Percentiles rank a stretch among this genome's conserved stretches.
These are phyloP conservation scores for Gonioctena quinquepunctata DNA, from an alignment of 1,140 invertebrate genomes.

Conservation along the genomic window DNA sequence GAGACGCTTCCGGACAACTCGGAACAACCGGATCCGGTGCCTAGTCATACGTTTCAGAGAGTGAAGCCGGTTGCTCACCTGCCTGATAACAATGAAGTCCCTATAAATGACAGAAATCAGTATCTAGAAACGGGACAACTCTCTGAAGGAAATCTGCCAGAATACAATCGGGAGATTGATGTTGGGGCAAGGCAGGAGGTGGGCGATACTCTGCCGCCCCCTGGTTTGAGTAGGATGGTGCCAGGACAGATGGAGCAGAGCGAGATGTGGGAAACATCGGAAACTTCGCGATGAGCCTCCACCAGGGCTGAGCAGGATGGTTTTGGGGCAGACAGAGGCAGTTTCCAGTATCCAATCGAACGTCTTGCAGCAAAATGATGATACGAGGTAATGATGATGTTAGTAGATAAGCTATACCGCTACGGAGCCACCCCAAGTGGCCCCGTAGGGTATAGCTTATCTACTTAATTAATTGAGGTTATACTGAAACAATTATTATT, in stretches of 20 bases:
- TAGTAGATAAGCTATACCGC: too few species aligned
- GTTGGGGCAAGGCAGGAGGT: conserved; percentile 36
- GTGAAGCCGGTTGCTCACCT: conserved; percentile 28
- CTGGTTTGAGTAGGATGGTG: conserved; percentile 65
- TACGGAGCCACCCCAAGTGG: too few species aligned
- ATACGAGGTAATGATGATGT: not conserved
- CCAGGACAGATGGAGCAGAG: conserved; percentile 65
- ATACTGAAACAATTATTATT: too few species aligned
- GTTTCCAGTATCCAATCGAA: not conserved
- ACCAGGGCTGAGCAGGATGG: conserved; percentile 56
- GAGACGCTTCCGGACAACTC: conserved; percentile 69
- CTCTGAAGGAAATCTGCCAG: conserved; percentile 59
- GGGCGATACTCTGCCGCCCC: conserved; percentile 61
- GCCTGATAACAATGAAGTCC: conserved; percentile 63
- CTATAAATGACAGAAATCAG: conserved; percentile 70
- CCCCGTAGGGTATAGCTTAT: too few species aligned
- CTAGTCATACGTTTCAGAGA: conserved; percentile 6
- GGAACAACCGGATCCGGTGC: conserved; percentile 60
- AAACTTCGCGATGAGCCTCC: conserved; percentile 43
- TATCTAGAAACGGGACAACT: conserved; percentile 74
- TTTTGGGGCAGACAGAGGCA: conserved; percentile 48
- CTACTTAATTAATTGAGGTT: too few species aligned
- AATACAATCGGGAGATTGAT: conserved; percentile 10
- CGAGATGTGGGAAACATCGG: conserved; percentile 47
- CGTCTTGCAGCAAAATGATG: not conserved